Evolutionary conservation across 2,888 invertebrate species (phyloP), one percentile per base, ranked within the genome.

Genomic region (Drosophila rellima): DNA sequence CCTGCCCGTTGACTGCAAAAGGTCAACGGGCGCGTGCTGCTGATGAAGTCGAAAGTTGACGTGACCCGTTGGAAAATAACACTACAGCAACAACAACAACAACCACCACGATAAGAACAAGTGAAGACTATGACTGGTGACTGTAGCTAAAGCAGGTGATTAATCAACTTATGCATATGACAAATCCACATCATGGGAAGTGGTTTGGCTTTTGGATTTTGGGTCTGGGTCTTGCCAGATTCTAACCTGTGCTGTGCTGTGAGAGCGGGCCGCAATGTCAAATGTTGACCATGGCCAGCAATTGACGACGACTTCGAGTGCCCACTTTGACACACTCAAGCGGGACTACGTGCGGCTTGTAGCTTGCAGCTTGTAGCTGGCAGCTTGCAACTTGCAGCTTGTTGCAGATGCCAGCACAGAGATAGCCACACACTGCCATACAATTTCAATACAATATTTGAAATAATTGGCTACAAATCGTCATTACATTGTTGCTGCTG

Each of bases 381-480:
- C 17, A 29, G 26, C 23, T 39, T 37, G 51, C 39, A 47, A 31
- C 51, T 23, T 57, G 33, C 50, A 51, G 44, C 47, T 26, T 37
- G 59, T 33, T 29, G 69, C 61, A 86, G 82, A 82, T 88, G 82
- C 84, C 86, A 66, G 80, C 56, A 45, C 40, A 64, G 26, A 83
- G 87, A 86, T 88, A 82, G 70, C 78, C 77, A 86, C 75, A 83
- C 83, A 69, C 64, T 77, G 78, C 81, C 87, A 69, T 82, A 87
- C 88, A 81, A 88, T 90, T 89, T 85, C 90, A 90, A 88, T 88
- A 82, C 86, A 83, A 86, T 90, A 86, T 90, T 90, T 90, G 86
- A 90, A 82, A 90, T 90, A 90, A 90, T 90, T 90, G 90, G 89
- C 88, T 90, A 90, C 91, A 90, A 90, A 91, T 90, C 90, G 91